Percentiles rank a stretch among this genome's conserved stretches.
Conservation (phyloP, 1,140 invertebrate species). For the Bathynomus jamesi region DNA sequence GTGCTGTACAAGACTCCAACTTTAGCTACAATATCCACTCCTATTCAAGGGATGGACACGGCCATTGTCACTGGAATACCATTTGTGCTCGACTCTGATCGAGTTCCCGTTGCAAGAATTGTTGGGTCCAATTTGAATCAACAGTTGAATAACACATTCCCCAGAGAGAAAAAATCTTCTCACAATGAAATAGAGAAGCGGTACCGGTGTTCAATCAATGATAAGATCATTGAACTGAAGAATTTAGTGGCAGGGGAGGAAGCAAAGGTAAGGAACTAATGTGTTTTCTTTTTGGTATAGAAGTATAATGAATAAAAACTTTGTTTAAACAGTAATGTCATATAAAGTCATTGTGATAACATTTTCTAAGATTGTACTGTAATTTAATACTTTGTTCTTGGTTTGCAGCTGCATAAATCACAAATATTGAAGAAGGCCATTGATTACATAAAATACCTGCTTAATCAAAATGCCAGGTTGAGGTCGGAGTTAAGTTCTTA, state of each 20-base stretch:
- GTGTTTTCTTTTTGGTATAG: not conserved
- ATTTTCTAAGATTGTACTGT: not conserved
- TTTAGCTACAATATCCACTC: not conserved
- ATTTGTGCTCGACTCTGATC: not conserved
- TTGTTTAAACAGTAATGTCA: not conserved
- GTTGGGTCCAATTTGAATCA: not conserved
- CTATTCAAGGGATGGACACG: constrained; percentile 12
- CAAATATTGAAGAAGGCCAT: constrained; percentile 92
- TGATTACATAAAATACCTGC: constrained; percentile 84
- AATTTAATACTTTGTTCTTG: not conserved
- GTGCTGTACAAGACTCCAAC: not conserved
- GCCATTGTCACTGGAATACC: not conserved
- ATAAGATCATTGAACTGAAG: constrained; percentile 94
- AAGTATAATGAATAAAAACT: not conserved
- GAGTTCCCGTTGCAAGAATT: not conserved
- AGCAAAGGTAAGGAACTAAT: constrained; percentile 63
- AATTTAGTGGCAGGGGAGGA: constrained; percentile 89
- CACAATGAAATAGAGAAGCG: constrained; percentile 98
- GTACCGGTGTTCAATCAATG: constrained; percentile 98
- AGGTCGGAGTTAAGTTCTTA: constrained; percentile 40
- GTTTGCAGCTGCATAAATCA: constrained; percentile 84
- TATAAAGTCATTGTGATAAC: not conserved
- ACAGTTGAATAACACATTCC: constrained; percentile 3
- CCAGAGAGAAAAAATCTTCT: constrained; percentile 28
- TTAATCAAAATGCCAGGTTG: constrained; percentile 75